phyloP scores from a whole-genome alignment of 2,113 vertebrate species.

The Pipra filicauda region DNA sequence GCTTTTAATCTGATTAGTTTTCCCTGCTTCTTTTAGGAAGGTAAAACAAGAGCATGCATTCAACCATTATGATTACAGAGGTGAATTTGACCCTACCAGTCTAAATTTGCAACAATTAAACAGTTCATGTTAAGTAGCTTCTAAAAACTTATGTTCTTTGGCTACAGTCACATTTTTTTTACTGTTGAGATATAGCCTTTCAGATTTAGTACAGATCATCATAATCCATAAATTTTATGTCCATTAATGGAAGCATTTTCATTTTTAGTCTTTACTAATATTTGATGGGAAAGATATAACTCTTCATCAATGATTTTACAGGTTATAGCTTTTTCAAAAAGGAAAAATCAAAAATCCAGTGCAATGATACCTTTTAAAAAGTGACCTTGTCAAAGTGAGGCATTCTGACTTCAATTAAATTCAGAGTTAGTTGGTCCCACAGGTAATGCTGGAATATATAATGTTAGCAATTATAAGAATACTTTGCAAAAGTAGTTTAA shows the following conservation, averaged over 20 bases:
- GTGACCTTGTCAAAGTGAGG: slow-evolving; percentile 74
- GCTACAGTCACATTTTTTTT: neutral
- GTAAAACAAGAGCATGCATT: neutral
- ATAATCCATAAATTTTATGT: slow-evolving; percentile 61
- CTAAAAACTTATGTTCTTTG: neutral
- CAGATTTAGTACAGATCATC: slow-evolving; percentile 35
- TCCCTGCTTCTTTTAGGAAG: neutral
- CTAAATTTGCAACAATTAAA: neutral
- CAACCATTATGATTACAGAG: neutral
- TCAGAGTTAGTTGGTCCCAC: slow-evolving; percentile 69
- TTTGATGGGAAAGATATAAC: slow-evolving; percentile 60
- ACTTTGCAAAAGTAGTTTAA: slow-evolving; percentile 69
- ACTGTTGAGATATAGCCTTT: neutral
- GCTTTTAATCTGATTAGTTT: neutral
- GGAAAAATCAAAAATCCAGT: slow-evolving; percentile 67
- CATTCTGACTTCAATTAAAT: slow-evolving; percentile 75
- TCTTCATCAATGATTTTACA: slow-evolving; percentile 73
- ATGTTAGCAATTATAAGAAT: slow-evolving; percentile 74
- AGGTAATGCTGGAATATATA: slow-evolving; percentile 56
- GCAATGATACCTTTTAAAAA: slow-evolving; percentile 65
- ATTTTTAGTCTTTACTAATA: slow-evolving; percentile 68
- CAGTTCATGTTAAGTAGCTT: neutral
- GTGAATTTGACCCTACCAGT: neutral
- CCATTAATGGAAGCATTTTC: slow-evolving; percentile 60
- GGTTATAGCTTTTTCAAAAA: slow-evolving; percentile 69